Evolutionary conservation across 1,140 invertebrate genomes (phyloP), one percentile per base, ranked within the genome.

Genomic region (Mylabris phalerata): DNA sequence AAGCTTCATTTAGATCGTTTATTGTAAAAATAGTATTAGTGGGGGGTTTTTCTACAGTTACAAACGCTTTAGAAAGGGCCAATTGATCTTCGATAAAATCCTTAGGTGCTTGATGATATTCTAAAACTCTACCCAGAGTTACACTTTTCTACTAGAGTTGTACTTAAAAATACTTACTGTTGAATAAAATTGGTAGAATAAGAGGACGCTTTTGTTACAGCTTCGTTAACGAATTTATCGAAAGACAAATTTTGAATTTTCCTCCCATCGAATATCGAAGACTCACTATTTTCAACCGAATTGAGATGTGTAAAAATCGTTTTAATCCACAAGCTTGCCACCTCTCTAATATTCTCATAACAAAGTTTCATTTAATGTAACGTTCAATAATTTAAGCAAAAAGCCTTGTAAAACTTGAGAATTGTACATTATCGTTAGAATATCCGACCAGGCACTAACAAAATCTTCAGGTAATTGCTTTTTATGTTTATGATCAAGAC

Each of bases 261-360:
- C 24, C 9, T 44, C 48, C 11, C 59, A 45, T 40, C 7, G 39
- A 50, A 9, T 11, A 38, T 27, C 32, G 39, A 54, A 6, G n/a
- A 41, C n/a, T 46, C 9, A 40, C 24, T 45, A 24, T 11, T 26
- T 40, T 52, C 4, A 40, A 40, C 5, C 11, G 48, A 48, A 4
- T 25, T 24, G 26, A 67, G 11, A 9, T 55, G 27, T 42, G 26
- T 11, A 26, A 60, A 59, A 41, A 68, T 55, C 54, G 66, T 62
- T 40, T 48, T 50, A 32, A 66, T 64, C 66, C 66, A 68, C 24
- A 66, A 55, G 41, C 59, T 46, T 6, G 66, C 66, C 19, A 63
- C 48, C 41, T 55, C 56, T 55, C 59, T 62, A 19, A 32, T 7
- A 32, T 32, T 32, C 7, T 32, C 32, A 1, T 32, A 1, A 32